phyloP scores from a whole-genome alignment of 2,113 vertebrate species.

The Fulica atra region DNA sequence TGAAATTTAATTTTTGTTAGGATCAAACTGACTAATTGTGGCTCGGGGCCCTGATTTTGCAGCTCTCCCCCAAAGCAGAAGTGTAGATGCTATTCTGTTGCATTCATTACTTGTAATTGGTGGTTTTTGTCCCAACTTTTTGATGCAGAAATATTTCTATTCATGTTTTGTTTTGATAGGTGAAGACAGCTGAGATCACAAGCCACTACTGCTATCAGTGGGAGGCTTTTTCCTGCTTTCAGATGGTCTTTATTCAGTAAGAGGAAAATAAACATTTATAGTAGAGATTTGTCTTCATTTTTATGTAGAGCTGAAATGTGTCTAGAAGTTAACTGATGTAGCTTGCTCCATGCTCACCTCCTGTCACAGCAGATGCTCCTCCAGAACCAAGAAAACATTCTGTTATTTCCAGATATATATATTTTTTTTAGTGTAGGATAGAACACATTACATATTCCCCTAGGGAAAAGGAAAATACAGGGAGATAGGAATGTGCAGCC shows the following conservation, averaged over 20 bases:
- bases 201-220: not conserved
- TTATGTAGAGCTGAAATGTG: not conserved
- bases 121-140: not conserved
- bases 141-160: not conserved
- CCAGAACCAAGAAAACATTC: conserved; percentile 6
- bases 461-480: not conserved
- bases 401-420: not conserved
- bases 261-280: conserved; percentile 33
- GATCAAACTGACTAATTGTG: not conserved
- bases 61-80: not conserved
- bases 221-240: conserved; percentile 39
- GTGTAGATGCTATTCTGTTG: not conserved
- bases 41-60: not conserved
- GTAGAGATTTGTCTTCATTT: conserved; percentile 5
- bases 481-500: not conserved
- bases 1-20: not conserved
- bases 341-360: conserved; percentile 8
- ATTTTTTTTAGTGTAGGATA: not conserved
- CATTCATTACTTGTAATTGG: not conserved
- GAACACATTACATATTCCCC: not conserved
- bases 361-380: conserved; percentile 45
- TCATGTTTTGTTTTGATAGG: not conserved
- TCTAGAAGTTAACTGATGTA: conserved; percentile 1
- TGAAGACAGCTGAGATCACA: conserved; percentile 39
- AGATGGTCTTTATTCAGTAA: not conserved